phyloP scores from a whole-genome alignment of 2,888 invertebrate genomes.

The Ptychoptera contaminata region DNA sequence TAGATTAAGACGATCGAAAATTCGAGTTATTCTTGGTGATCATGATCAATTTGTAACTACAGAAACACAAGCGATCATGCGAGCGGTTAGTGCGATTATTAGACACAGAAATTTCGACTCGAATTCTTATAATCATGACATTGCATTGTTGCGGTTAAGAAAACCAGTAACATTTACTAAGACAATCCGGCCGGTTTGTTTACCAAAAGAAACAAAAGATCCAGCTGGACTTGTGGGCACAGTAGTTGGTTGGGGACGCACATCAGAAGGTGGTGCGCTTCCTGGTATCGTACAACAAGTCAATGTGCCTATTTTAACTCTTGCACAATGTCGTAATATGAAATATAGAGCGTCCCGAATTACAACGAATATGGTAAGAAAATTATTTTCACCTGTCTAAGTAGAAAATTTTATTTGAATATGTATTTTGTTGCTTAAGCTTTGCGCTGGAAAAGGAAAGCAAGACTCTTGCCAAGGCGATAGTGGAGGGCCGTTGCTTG shows the following conservation, averaged over 20 bases:
- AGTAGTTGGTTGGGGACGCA: constrained; percentile 77
- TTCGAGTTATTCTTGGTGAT: constrained; percentile 68
- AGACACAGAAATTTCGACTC: constrained; percentile 71
- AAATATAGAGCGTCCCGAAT: constrained; percentile 72
- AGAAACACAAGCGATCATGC: constrained; percentile 65
- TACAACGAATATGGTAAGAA: constrained; percentile 55
- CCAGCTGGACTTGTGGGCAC: constrained; percentile 46
- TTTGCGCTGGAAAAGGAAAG: constrained; percentile 67
- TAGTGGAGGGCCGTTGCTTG: constrained; percentile 67
- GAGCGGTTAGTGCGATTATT: constrained; percentile 62
- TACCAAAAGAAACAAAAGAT: constrained; percentile 38
- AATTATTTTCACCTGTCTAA: background rate
- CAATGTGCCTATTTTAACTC: constrained; percentile 64
- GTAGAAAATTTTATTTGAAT: background rate
- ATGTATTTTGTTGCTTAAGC: constrained; percentile 20
- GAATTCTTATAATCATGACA: constrained; percentile 75
- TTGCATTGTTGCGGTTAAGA: constrained; percentile 58
- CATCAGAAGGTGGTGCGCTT: constrained; percentile 63
- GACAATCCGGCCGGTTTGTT: constrained; percentile 49
- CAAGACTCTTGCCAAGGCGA: constrained; percentile 83
- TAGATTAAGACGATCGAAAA: constrained; percentile 62
- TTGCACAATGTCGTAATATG: constrained; percentile 63
- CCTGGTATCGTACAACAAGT: constrained; percentile 71
- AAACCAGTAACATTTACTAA: constrained; percentile 59
- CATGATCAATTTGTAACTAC: constrained; percentile 67